A percentile compares a stretch with the other conserved stretches of the same genome.
Evolutionary conservation across 92 coral and sea anemone species (phyloP).

Genomic region (Heliopora coerulea): DNA sequence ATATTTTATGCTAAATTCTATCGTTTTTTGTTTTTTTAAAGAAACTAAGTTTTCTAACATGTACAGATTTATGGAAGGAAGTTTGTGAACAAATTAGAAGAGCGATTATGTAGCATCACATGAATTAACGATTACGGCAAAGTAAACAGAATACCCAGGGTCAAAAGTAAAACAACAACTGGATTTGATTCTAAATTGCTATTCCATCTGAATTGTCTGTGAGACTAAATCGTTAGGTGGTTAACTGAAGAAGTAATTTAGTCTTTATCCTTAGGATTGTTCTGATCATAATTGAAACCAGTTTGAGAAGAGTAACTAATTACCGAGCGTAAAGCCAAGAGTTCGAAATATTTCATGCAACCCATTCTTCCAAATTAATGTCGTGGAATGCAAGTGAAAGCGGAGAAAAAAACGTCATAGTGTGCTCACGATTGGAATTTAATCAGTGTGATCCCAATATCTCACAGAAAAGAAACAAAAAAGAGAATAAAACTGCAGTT

Average conservation of each 20-base stretch:
- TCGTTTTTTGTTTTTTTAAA: too few relatives aligned
- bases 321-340: not conserved
- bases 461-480: slow-evolving; percentile 11
- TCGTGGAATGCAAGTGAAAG: not conserved
- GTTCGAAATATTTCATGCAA: not conserved
- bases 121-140: too few relatives aligned
- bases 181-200: too few relatives aligned
- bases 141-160: too few relatives aligned
- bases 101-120: too few relatives aligned
- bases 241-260: too few relatives aligned
- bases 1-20: too few relatives aligned
- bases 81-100: too few relatives aligned
- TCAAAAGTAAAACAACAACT: too few relatives aligned
- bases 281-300: not conserved
- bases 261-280: too few relatives aligned
- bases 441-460: slow-evolving; percentile 9
- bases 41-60: not conserved
- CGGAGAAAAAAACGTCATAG: not conserved
- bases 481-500: slow-evolving; percentile 1
- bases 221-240: too few relatives aligned
- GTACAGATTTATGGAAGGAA: not conserved
- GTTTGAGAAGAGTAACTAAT: not conserved
- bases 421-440: slow-evolving; percentile 9
- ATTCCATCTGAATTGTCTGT: too few relatives aligned
- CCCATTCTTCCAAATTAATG: not conserved